A percentile compares a stretch with the other conserved stretches of the same genome.
Conservation (phyloP, 2,797 vertebrate genomes). For the Botia kubotai region DNA sequence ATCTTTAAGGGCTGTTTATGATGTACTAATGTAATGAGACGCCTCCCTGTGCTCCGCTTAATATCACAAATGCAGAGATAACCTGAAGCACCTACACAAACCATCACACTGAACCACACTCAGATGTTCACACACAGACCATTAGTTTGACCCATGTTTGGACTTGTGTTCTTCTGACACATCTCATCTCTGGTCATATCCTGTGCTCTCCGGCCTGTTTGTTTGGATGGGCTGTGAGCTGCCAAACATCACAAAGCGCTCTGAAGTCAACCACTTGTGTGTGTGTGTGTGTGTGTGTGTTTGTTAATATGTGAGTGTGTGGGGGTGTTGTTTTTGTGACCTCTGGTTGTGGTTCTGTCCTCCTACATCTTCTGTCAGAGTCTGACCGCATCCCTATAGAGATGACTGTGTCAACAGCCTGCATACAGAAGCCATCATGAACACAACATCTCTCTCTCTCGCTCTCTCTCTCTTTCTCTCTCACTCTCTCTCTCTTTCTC, state of each 20-base stretch:
- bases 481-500: no score
- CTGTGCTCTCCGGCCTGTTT: neutral
- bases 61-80: constrained; percentile 19
- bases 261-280: neutral
- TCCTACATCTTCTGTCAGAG: constrained; percentile 32
- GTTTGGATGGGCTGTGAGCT: neutral
- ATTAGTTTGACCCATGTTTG: neutral
- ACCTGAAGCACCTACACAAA: neutral
- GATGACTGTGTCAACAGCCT: neutral
- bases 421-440: constrained; percentile 25
- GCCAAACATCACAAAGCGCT: constrained; percentile 7
- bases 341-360: constrained; percentile 1
- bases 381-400: constrained; percentile 12
- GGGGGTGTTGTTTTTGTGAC: constrained; percentile 13
- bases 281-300: neutral
- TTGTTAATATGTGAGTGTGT: no score
- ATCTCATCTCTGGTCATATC: neutral
- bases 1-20: constrained; percentile 32
- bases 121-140: neutral
- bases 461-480: no score
- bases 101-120: neutral
- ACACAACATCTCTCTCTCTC: neutral
- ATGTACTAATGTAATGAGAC: constrained; percentile 36
- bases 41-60: constrained; percentile 16
- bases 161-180: neutral